Evolutionary conservation across 2,888 invertebrate species (phyloP), one percentile per base, ranked within the genome.

Genomic region (Pimpla rufipes): DNA sequence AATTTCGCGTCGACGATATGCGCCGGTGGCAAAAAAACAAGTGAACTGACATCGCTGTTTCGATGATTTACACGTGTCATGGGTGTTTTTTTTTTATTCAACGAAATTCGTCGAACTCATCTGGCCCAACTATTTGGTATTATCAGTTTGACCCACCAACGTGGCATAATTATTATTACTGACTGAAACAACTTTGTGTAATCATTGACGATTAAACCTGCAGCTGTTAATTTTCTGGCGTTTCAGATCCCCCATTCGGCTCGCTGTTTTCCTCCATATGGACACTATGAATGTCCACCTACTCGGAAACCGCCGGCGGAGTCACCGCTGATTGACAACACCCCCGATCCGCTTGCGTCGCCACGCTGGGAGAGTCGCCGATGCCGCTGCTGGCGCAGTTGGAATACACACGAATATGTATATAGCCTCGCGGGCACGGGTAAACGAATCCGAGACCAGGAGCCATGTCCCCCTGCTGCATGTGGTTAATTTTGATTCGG

Each of bases 1-100:
- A 90, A 93, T 92, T 92, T 90, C 91, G 87, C 90, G 3, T 29
- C 90, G 91, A 92, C 92, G 91, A 92, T 93, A 88, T 92, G 89
- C 13, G 11, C 23, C 89, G 86, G 88, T 86, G 86, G 89, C 91
- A 90, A 91, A 90, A 91, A 91, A 91, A 92, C 91, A 91, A 90
- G 88, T 88, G 87, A 90, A 90, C 3, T 3, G 92, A 92, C 91
- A 92, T 91, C 89, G 88, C 89, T 90, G 89, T 88, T 47, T 85
- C 87, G 88, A 87, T 86, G 86, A 85, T 85, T 85, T 87, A 86
- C 79, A 87, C 86, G 74, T 79, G 79, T 29, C 29, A n/a, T n/a
- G 2, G 29, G 3, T 29, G 5, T 29, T 29, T 47, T 47, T 47
- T 18, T 85, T 84, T 66, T 79, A 66, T 66, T 67, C 70, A 62